Base-by-base conservation (phyloP, 2,888 invertebrate genomes). In the Ophion ventricosus region DNA sequence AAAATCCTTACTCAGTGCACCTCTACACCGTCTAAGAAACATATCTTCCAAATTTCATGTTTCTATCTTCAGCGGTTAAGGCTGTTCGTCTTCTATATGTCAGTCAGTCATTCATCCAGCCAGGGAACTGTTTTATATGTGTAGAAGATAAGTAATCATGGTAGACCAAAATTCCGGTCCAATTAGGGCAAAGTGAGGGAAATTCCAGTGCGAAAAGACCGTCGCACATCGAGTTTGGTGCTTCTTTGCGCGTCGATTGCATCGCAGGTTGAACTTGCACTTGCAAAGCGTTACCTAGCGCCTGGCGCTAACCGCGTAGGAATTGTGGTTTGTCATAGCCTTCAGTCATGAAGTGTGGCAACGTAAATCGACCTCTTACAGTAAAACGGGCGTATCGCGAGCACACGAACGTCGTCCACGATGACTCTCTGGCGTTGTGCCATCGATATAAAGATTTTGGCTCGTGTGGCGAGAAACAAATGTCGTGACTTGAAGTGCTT, bases 231-330 rank as follows among this genome's bases (percentile, higher is more conserved):
- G 56, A n/a, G n/a, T 2, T 35, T 35, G 1, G 7, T 0, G 7
- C 35, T 7, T 35, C 8, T 1, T 8, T 35, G 5, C 35, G 43
- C 17, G 20, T 25, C 35, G 43, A 66, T 49, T 66, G 72, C 72
- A 59, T 67, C 26, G 57, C 26, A 49, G 20, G 35, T 17, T 73
- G 82, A 82, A 82, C 77, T 77, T 82, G 82, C 59, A 72, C 72
- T 67, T 35, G 76, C 35, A 23, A 40, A 35, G 35, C 35, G 69
- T 61, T 54, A 23, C 40, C 56, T 66, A 69, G 81, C 75, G 77
- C 72, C 77, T 26, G 82, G 82, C 82, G 82, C 77, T 77, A 73
- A 82, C 76, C 66, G 59, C 66, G 59, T 57, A 23, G 23, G 35
- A 59, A 35, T 73, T 67, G 82, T 61, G 73, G 82, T 82, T 78